phyloP scores from a whole-genome alignment of 2,113 vertebrate genomes.

The Phrynosoma platyrhinos region DNA sequence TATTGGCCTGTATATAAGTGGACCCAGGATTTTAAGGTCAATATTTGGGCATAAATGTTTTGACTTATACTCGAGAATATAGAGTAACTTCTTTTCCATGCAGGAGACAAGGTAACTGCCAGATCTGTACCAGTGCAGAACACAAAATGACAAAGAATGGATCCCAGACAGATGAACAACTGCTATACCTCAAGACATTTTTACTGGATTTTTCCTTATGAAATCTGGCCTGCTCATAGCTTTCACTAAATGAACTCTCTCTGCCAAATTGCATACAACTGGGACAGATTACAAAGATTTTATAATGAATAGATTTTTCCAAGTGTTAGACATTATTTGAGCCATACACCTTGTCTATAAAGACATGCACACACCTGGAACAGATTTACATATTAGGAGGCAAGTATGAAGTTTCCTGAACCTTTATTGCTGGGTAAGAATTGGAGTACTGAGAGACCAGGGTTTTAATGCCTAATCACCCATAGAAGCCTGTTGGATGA shows the following conservation, averaged over 20 bases:
- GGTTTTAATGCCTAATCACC: too few relatives aligned
- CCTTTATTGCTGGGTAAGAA: not conserved
- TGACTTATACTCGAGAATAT: too few relatives aligned
- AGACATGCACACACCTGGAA: not conserved
- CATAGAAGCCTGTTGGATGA: too few relatives aligned
- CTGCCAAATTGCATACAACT: not conserved
- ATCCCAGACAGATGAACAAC: not conserved
- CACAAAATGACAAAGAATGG: not conserved
- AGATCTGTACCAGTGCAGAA: too few relatives aligned
- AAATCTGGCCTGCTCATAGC: not conserved
- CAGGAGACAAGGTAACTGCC: too few relatives aligned
- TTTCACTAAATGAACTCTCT: too few relatives aligned
- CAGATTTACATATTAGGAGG: not conserved
- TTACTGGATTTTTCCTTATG: not conserved
- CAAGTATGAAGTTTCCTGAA: too few relatives aligned
- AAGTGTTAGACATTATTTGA: not conserved
- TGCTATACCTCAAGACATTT: not conserved
- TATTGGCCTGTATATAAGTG: too few relatives aligned
- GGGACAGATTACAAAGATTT: not conserved
- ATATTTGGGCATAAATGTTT: too few relatives aligned
- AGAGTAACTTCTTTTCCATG: too few relatives aligned
- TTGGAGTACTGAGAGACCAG: too few relatives aligned
- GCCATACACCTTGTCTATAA: not conserved
- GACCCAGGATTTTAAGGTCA: too few relatives aligned
- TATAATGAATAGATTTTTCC: not conserved